Evolutionary conservation across 1,140 invertebrate genomes (phyloP).

Genomic region (Dinoponera quadriceps): DNA sequence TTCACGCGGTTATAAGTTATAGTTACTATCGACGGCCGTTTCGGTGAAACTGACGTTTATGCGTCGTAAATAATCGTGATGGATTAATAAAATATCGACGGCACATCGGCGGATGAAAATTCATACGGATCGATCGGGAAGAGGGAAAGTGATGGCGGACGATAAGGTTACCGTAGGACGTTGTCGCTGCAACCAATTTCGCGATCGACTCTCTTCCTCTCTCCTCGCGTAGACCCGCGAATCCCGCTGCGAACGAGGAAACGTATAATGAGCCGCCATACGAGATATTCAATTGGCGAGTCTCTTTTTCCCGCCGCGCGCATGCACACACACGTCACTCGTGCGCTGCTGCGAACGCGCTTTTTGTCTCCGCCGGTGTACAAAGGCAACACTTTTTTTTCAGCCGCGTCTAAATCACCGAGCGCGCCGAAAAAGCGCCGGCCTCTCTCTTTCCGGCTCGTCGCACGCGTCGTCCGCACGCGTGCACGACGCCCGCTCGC

Average conservation of each 20-base stretch:
- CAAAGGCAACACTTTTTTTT: slow-evolving; percentile 32
- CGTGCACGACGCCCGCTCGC: slow-evolving; percentile 2
- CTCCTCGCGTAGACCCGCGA: no score
- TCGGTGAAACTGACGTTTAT: not conserved
- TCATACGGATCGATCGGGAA: no score
- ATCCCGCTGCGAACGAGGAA: no score
- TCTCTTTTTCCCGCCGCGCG: not conserved
- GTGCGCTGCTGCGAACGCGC: not conserved
- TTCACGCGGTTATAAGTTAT: not conserved
- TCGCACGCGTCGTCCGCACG: slow-evolving; percentile 32
- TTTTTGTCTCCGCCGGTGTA: slow-evolving; percentile 8
- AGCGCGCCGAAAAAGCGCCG: slow-evolving; percentile 20
- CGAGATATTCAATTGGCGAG: not conserved
- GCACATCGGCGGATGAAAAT: no score
- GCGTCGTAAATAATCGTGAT: no score
- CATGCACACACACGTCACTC: not conserved
- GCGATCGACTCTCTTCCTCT: no score
- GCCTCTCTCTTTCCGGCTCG: not conserved
- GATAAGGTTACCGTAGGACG: no score
- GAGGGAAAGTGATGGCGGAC: no score
- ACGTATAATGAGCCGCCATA: not conserved
- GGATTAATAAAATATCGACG: no score
- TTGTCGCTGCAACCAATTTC: no score
- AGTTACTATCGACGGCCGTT: not conserved
- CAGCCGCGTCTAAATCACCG: slow-evolving; percentile 23